These are phyloP conservation scores for Erethizon dorsatum DNA, from an alignment of 2,797 vertebrate genomes.

Conservation along the genomic window DNA sequence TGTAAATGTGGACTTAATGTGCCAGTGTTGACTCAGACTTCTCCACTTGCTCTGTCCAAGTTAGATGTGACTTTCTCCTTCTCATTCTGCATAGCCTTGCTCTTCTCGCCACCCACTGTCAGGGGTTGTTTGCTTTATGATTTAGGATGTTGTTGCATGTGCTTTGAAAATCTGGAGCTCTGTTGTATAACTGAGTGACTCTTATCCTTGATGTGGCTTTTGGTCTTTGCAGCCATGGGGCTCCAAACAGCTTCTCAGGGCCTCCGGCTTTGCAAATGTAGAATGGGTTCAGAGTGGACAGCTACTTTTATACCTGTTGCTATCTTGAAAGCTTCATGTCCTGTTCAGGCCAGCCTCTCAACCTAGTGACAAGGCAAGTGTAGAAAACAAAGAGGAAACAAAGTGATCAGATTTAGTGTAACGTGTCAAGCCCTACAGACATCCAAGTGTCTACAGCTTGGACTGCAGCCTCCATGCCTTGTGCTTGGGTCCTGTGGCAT, in stretches of 20 bases:
- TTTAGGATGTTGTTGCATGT: neutral
- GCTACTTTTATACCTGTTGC: neutral
- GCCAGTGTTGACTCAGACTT: neutral
- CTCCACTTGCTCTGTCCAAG: neutral
- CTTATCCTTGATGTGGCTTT: neutral
- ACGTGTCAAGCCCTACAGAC: neutral
- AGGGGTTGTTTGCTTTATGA: neutral
- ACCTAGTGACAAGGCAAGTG: neutral
- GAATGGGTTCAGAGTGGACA: neutral
- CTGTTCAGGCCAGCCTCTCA: neutral
- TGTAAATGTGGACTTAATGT: slow-evolving; percentile 3
- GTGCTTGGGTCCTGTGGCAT: neutral
- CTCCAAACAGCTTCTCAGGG: neutral
- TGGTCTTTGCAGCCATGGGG: neutral
- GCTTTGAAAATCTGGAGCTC: neutral
- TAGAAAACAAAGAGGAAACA: slow-evolving; percentile 12
- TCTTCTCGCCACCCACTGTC: neutral
- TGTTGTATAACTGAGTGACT: neutral
- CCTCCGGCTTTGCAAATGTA: neutral
- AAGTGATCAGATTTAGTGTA: neutral
- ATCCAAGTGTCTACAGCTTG: neutral
- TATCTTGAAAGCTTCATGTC: neutral
- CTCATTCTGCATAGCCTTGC: neutral
- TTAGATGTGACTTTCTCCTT: neutral
- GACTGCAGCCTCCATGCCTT: neutral